Conservation (phyloP, 2,888 invertebrate species). For the Disparrhopalites patrizii region DNA sequence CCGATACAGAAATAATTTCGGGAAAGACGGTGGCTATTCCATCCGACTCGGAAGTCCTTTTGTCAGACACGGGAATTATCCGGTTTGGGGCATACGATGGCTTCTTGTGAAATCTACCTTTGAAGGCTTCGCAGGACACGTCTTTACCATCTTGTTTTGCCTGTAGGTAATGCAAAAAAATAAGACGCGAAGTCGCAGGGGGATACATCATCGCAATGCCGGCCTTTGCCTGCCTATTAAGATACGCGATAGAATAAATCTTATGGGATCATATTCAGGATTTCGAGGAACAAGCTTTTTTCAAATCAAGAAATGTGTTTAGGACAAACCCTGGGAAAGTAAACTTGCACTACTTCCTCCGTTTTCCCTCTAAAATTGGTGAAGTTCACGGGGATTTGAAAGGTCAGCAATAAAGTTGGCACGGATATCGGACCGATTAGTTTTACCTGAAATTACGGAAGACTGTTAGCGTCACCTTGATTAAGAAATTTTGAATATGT, state of each 20-base stretch:
- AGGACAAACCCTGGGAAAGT: conserved; percentile 5
- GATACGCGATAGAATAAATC: too few species aligned
- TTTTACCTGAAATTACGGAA: conserved; percentile 24
- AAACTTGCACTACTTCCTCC: conserved; percentile 10
- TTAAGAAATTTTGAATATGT: neutral
- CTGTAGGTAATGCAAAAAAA: neutral
- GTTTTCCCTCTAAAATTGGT: neutral
- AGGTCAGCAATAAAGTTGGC: conserved; percentile 11
- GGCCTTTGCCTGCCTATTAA: too few species aligned
- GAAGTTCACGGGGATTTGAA: conserved; percentile 33
- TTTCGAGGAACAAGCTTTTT: neutral
- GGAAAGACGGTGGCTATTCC: too few species aligned
- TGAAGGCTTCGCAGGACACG: neutral
- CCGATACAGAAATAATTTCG: too few species aligned
- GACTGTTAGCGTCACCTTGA: neutral
- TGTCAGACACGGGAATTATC: too few species aligned
- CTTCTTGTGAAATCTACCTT: neutral
- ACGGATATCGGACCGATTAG: conserved; percentile 32
- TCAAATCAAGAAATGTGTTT: too few species aligned
- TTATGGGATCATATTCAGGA: too few species aligned
- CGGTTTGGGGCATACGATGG: too few species aligned
- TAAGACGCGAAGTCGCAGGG: neutral
- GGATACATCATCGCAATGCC: too few species aligned
- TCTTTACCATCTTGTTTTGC: neutral
- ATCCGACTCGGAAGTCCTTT: too few species aligned